A percentile compares a stretch with the other conserved stretches of the same genome.
phyloP scores from a whole-genome alignment of 2,113 vertebrate genomes.

The Garra rufa region DNA sequence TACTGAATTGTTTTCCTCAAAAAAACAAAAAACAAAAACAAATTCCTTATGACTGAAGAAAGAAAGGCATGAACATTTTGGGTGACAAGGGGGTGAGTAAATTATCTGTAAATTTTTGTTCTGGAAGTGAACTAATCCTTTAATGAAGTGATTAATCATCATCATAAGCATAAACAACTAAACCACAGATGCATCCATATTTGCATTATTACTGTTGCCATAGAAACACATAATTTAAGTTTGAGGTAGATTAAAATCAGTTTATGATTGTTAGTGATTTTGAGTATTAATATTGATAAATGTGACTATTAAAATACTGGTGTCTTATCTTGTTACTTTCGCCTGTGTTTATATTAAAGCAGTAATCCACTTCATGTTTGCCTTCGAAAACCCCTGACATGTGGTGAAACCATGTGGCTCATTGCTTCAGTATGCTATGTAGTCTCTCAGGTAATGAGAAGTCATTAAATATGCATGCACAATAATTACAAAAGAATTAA shows the following conservation, averaged over 20 bases:
- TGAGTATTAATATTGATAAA: background rate
- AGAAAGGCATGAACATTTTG: too few relatives aligned
- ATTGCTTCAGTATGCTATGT: background rate
- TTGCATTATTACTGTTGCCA: background rate
- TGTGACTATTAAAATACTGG: background rate
- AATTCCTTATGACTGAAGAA: too few relatives aligned
- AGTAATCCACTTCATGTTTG: background rate
- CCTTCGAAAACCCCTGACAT: background rate
- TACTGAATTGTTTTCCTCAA: too few relatives aligned
- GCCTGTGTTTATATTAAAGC: background rate
- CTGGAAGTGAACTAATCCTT: too few relatives aligned
- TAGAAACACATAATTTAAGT: slow-evolving; percentile 2
- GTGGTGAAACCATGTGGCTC: background rate
- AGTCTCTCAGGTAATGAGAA: background rate
- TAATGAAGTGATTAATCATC: background rate
- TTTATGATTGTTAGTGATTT: background rate
- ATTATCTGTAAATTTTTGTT: too few relatives aligned
- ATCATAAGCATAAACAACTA: background rate
- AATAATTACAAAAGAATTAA: background rate
- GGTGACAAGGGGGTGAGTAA: too few relatives aligned
- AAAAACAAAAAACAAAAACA: too few relatives aligned
- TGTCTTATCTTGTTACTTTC: background rate
- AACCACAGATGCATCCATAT: background rate
- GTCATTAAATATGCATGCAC: slow-evolving; percentile 19
- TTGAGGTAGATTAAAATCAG: background rate